Conservation (phyloP, 2,888 invertebrate genomes). For the Drosophila borealis region DNA sequence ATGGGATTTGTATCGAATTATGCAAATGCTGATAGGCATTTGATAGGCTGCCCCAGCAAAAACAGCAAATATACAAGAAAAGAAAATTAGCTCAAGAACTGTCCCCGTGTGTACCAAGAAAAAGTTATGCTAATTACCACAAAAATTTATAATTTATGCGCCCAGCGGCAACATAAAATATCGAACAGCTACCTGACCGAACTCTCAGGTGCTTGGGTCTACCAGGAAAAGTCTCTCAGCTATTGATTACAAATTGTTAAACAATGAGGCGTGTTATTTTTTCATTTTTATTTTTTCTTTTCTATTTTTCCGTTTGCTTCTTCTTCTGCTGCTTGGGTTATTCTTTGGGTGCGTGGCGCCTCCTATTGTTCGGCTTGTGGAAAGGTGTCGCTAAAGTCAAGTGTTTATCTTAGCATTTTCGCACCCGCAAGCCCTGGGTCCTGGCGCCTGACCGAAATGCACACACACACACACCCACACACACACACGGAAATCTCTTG, state of each 20-base stretch:
- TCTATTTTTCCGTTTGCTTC: not conserved
- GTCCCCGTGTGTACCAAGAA: slow-evolving; percentile 18
- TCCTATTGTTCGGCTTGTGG: slow-evolving; percentile 18
- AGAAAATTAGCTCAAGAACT: slow-evolving; percentile 24
- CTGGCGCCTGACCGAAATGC: slow-evolving; percentile 14
- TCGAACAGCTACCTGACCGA: slow-evolving; percentile 13
- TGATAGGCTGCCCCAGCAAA: slow-evolving; percentile 57
- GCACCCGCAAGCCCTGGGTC: slow-evolving; percentile 23
- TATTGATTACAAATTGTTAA: slow-evolving; percentile 76
- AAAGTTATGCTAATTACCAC: slow-evolving; percentile 68
- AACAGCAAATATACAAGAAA: not conserved
- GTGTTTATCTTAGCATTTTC: slow-evolving; percentile 57
- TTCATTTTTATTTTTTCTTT: slow-evolving; percentile 8
- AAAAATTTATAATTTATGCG: slow-evolving; percentile 51
- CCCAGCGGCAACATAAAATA: slow-evolving; percentile 6
- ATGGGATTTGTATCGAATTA: slow-evolving; percentile 75
- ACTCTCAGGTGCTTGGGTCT: not conserved
- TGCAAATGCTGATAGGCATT: slow-evolving; percentile 76
- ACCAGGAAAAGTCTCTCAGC: not conserved
- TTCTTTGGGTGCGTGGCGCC: slow-evolving; percentile 18
- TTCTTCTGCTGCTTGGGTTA: not conserved
- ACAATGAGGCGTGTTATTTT: slow-evolving; percentile 50
- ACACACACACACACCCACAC: not conserved
- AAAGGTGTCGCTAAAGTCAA: slow-evolving; percentile 43
- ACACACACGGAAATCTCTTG: not conserved